Percentiles rank a stretch among this genome's conserved stretches.
phyloP scores from a whole-genome alignment of 2,113 vertebrate species.

The Ptychochromis oligacanthus region DNA sequence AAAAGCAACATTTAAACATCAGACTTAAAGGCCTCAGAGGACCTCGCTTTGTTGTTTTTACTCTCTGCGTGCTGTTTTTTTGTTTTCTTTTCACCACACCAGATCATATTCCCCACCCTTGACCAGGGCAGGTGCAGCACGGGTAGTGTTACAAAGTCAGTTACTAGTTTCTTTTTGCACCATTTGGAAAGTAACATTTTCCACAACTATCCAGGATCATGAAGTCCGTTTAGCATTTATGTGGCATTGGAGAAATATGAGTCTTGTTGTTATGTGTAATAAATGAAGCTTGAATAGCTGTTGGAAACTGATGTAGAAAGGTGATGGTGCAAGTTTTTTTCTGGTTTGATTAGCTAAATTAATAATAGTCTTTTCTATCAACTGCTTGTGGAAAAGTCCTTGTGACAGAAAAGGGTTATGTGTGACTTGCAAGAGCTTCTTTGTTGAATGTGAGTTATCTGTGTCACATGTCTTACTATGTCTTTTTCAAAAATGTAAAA shows the following conservation, averaged over 20 bases:
- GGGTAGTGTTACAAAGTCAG: neutral
- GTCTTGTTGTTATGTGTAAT: no score
- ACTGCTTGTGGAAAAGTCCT: neutral
- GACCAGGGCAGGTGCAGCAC: neutral
- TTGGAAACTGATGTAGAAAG: no score
- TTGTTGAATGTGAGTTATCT: neutral
- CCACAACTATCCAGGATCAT: neutral
- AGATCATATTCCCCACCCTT: neutral
- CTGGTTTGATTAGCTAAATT: no score
- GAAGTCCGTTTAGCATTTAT: neutral
- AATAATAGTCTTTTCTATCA: no score
- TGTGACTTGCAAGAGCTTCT: neutral
- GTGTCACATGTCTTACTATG: no score
- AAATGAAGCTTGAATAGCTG: neutral
- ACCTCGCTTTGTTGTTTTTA: neutral
- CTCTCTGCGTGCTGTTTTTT: neutral
- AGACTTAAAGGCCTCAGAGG: neutral
- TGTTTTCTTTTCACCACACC: conserved; percentile 2
- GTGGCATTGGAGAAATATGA: neutral
- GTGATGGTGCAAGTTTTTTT: no score
- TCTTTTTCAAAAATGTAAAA: no score
- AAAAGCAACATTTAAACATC: conserved; percentile 18
- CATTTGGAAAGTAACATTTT: neutral
- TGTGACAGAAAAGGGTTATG: neutral
- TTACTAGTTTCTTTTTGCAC: neutral